Percentiles rank a stretch among this genome's conserved stretches.
phyloP scores from a whole-genome alignment of 2,113 vertebrate species.

The Apteryx owenii region DNA sequence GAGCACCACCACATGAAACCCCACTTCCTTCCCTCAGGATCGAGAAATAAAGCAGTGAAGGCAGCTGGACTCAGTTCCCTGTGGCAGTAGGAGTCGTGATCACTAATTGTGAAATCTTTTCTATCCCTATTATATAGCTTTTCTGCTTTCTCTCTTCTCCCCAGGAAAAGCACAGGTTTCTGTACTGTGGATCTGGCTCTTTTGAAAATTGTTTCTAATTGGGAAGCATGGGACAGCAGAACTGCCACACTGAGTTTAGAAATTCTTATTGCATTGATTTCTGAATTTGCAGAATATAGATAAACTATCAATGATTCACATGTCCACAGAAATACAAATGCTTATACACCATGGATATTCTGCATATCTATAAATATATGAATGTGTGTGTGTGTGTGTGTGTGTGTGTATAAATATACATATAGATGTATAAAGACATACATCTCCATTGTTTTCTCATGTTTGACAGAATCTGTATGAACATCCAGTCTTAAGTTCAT shows the following conservation, averaged over 20 bases:
- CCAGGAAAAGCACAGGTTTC: not conserved
- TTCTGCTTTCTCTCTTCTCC: too few species aligned
- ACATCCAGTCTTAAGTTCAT: not conserved
- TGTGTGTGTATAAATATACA: too few species aligned
- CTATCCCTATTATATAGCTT: not conserved
- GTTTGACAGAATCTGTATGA: not conserved
- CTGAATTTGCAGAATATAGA: not conserved
- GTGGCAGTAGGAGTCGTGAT: not conserved
- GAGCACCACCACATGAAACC: not conserved
- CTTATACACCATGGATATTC: not conserved
- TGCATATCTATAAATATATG: not conserved
- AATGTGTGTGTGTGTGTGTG: too few species aligned
- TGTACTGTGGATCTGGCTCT: not conserved
- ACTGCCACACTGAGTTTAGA: not conserved
- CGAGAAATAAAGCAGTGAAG: not conserved
- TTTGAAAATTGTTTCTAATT: too few species aligned
- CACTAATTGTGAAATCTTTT: not conserved
- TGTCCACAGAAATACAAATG: not conserved
- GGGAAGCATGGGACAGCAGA: not conserved
- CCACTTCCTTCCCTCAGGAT: not conserved
- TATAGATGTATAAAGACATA: not conserved
- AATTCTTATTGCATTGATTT: not conserved
- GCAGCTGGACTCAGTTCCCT: not conserved
- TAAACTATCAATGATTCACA: not conserved
- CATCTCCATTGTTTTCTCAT: not conserved